Conservation (phyloP, 2,888 invertebrate species). For the Pediacus dermestoides region DNA sequence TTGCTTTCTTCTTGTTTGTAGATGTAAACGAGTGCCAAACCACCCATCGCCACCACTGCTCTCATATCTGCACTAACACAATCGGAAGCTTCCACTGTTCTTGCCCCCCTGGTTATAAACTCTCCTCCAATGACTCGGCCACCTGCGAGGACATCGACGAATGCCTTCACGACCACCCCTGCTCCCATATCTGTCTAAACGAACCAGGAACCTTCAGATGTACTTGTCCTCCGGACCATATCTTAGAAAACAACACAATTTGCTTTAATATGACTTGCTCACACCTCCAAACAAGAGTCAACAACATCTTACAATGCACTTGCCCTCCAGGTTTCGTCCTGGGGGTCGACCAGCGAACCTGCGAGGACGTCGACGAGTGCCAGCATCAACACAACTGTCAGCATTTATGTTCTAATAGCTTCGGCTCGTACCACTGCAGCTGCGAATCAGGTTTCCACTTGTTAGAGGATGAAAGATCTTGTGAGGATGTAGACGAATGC, state of each 20-base stretch:
- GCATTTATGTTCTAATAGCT: slow-evolving; percentile 52
- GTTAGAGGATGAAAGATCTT: slow-evolving; percentile 49
- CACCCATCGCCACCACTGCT: slow-evolving; percentile 47
- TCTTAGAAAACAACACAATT: slow-evolving; percentile 24
- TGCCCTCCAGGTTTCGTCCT: slow-evolving; percentile 48
- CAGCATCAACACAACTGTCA: slow-evolving; percentile 50
- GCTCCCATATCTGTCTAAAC: slow-evolving; percentile 59
- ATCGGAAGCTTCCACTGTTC: slow-evolving; percentile 56
- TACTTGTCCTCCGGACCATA: slow-evolving; percentile 37
- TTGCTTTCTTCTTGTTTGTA: slow-evolving; percentile 30
- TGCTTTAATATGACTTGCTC: slow-evolving; percentile 47
- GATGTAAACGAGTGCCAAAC: slow-evolving; percentile 49
- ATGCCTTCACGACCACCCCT: slow-evolving; percentile 45
- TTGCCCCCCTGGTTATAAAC: slow-evolving; percentile 53
- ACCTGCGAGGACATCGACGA: slow-evolving; percentile 47
- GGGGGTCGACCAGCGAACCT: slow-evolving; percentile 46
- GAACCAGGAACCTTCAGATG: slow-evolving; percentile 60
- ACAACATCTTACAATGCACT: slow-evolving; percentile 43
- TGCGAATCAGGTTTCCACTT: slow-evolving; percentile 58
- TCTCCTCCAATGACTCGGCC: slow-evolving; percentile 37
- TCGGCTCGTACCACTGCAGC: slow-evolving; percentile 56
- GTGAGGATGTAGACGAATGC: slow-evolving; percentile 49
- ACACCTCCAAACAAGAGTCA: slow-evolving; percentile 38
- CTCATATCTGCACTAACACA: slow-evolving; percentile 54
- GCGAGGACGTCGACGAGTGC: slow-evolving; percentile 58